Evolutionary conservation across 2,888 invertebrate species (phyloP), one percentile per base, ranked within the genome.

Genomic region (Unio pictorum): DNA sequence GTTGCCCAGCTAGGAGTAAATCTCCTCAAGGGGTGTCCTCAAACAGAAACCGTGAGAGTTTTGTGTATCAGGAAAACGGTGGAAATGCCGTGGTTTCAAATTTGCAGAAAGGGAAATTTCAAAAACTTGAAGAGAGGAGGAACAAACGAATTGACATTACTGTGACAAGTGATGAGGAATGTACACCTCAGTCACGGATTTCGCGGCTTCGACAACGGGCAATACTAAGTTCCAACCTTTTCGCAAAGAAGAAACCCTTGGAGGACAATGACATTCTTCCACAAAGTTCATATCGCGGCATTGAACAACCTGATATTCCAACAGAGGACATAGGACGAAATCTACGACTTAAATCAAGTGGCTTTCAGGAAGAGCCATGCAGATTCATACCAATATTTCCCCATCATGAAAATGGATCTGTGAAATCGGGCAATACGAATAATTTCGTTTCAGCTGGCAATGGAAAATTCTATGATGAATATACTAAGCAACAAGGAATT

Each of bases 101-200:
- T 66, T 15, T 45, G 45, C 79, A 79, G n/a, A 83, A 79, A 75
- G 72, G 74, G 18, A 87, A 86, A 69, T 87, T 80, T 73, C 84
- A 84, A 68, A 80, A 81, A 66, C 75, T 87, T 66, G 87, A 87
- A 71, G 87, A 85, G 66, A 79, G 78, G 74, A 72, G 87, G n/a
- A 82, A 82, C 60, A 81, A 83, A 64, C 69, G 87, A 45, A 81
- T 87, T 45, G 85, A 87, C 64, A 80, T 85, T 23, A 72, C 82
- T 17, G 81, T 84, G 20, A 87, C 87, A 8, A 86, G 86, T 45
- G 87, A 87, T 60, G 87, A 87, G 61, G 87, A 87, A 64, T 74
- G 79, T 57, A 82, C 85, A 1, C 85, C 85, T 1, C 83, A 84
- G 61, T 79, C 82, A 5, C 71, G 86, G 58, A 86, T 86, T 58